These are phyloP conservation scores for Arion vulgaris DNA, from an alignment of 1,140 invertebrate genomes.

Conservation along the genomic window DNA sequence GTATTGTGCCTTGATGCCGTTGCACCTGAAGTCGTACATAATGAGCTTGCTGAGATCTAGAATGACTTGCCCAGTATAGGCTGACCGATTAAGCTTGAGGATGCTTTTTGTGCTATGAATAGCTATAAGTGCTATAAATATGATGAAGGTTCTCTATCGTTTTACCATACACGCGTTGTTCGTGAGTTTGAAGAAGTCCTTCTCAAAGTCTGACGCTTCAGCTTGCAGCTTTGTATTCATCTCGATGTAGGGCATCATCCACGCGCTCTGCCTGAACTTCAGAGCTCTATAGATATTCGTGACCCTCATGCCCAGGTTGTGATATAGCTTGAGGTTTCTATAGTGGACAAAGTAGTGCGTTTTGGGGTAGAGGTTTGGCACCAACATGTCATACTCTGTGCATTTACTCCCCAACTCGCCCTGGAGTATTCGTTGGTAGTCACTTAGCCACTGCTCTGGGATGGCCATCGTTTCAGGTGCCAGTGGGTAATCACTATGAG, in stretches of 20 bases:
- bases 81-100: conserved; percentile 52
- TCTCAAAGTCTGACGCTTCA: conserved; percentile 67
- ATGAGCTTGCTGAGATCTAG: conserved; percentile 55
- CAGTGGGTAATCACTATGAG: background rate
- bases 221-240: conserved; percentile 27
- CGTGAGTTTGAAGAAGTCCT: conserved; percentile 72
- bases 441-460: conserved; percentile 14
- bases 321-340: conserved; percentile 43
- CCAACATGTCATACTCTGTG: conserved; percentile 40
- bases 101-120: conserved; percentile 46
- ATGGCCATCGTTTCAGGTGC: background rate
- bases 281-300: conserved; percentile 43
- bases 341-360: conserved; percentile 50
- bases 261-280: conserved; percentile 42
- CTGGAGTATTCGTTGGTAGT: conserved; percentile 27
- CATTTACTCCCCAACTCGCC: background rate
- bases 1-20: too few species aligned
- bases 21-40: conserved; percentile 65
- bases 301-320: conserved; percentile 25
- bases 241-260: conserved; percentile 9
- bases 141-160: conserved; percentile 49
- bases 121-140: conserved; percentile 54
- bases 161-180: conserved; percentile 71
- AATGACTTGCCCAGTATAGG: conserved; percentile 53
- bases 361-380: conserved; percentile 45